Conservation (phyloP, 1,140 invertebrate genomes). For the Drosophila mayri region DNA sequence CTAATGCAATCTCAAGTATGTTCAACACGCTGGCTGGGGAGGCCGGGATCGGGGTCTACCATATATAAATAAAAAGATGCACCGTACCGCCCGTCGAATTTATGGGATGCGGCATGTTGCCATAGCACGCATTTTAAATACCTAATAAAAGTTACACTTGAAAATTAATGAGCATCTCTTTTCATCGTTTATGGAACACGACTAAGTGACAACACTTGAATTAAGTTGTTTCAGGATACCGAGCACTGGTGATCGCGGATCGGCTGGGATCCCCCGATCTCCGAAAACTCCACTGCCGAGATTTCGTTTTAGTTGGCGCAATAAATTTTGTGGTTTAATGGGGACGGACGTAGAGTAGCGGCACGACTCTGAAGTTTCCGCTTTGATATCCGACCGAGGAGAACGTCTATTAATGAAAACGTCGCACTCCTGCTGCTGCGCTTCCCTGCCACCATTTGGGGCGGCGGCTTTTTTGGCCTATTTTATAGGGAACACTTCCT, state of each 20-base stretch:
- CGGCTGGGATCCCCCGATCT: constrained; percentile 1
- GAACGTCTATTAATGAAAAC: constrained; percentile 77
- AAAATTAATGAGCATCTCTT: constrained; percentile 83
- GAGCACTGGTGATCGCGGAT: constrained; percentile 7
- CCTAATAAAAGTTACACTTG: constrained; percentile 84
- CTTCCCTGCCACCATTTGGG: constrained; percentile 14
- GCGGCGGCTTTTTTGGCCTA: constrained; percentile 62
- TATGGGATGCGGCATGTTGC: constrained; percentile 78
- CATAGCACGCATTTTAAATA: constrained; percentile 81
- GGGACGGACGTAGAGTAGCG: constrained; percentile 72
- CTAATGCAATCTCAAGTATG: constrained; percentile 83
- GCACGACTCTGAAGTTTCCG: constrained; percentile 76
- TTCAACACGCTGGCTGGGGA: constrained; percentile 60
- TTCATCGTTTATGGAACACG: constrained; percentile 73
- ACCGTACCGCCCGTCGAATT: constrained; percentile 57
- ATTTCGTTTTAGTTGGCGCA: constrained; percentile 82
- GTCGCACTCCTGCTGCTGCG: constrained; percentile 32
- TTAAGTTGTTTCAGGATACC: constrained; percentile 69
- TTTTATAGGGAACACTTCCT: constrained; percentile 79
- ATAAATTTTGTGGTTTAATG: constrained; percentile 84
- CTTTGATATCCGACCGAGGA: constrained; percentile 75
- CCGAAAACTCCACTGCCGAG: constrained; percentile 57
- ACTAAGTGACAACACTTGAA: constrained; percentile 83
- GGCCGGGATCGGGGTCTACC: constrained; percentile 4
- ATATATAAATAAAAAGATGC: constrained; percentile 50